Base-by-base conservation (phyloP, 1,140 invertebrate genomes). In the Mya arenaria region DNA sequence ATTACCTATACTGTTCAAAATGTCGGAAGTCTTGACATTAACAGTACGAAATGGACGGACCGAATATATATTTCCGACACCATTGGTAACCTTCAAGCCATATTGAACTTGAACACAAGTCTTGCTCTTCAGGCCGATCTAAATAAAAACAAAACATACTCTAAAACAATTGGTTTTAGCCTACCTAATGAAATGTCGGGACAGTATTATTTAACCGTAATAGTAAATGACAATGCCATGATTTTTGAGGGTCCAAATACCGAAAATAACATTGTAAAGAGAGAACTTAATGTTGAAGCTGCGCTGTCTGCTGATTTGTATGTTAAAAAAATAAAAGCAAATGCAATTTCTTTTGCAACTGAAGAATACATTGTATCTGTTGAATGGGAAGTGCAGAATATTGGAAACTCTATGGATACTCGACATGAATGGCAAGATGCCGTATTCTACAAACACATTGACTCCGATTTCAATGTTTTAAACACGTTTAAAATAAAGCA, bases 341-440 rank as follows among this genome's bases (percentile, higher is more conserved):
- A n/a, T 0, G 25, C 30, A 19, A 39, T 6, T 28, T 10, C 0
- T 10, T 10, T 3, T 19, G 30, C 30, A 5, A 25, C 3, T 39
- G 23, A 10, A 25, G 28, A 60, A 15, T 28, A 25, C 4, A 60
- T 60, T 19, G 4, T 74, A 3, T 6, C 23, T 39, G 32, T 74
- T 56, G 15, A 23, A n/a, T 74, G 71, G 71, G 30, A 1, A 13
- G 71, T 74, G 30, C 23, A 39, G n/a, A 74, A 74, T 41, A 23
- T 37, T 25, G 71, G 71, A 10, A 60, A 74, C 25, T 74, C 71
- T 4, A 60, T 74, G 55, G 23, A 10, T n/a, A 30, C 6, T 19
- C 0, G 39, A 19, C 8, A 34, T 17, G 6, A 34, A 3, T 74
- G 71, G 71, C 13, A 23, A 4, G 71, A 74, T 39, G 41, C 8